Base-by-base conservation (phyloP, 2,888 invertebrate species). In the Cancer borealis region DNA sequence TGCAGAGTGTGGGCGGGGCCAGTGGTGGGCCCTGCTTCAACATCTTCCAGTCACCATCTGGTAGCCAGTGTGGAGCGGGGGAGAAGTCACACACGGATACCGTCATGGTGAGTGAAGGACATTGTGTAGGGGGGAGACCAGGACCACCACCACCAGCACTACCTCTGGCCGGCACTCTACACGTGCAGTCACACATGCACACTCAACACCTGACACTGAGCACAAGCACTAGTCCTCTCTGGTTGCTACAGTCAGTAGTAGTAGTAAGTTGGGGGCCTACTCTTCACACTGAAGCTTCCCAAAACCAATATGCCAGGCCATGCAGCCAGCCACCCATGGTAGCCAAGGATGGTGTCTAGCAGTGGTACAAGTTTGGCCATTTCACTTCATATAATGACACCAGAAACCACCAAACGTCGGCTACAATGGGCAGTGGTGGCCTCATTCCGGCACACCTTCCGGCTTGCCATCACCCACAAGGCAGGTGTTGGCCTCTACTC, bases 51-150 rank as follows among this genome's bases (percentile, higher is more conserved):
- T 92, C 88, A 87, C 93, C 93, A 95, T 95, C 60, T 60, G 79
- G 92, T 45, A 88, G 46, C 47, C 88, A 54, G 79, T 88, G 93
- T 91, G 95, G 93, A 93, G 93, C 91, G 92, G 93, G 95, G 95
- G 93, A 93, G 95, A 93, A 92, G 93, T 93, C 93, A 46, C 91
- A 93, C 93, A 93, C 87, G 66, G 88, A 92, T 91, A 91, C 92
- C 92, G 39, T 46, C 84, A 84, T 93, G 92, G 91, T 79, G 88
- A 94, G 95, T 95, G 94, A 79, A 60, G 39, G 93, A 30, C 93
- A 93, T 95, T 92, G 95, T 92, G 92, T 94, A 95, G 93, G 95
- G 95, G 95, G 95, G 95, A 95, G 95, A 95, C 95, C 94, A 94
- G 93, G 12, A 93, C 90, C 88, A 8, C 30, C 45, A 54, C 91